These are phyloP conservation scores for Trichogramma dendrolimi DNA, from an alignment of 2,888 invertebrate genomes.

Conservation along the genomic window DNA sequence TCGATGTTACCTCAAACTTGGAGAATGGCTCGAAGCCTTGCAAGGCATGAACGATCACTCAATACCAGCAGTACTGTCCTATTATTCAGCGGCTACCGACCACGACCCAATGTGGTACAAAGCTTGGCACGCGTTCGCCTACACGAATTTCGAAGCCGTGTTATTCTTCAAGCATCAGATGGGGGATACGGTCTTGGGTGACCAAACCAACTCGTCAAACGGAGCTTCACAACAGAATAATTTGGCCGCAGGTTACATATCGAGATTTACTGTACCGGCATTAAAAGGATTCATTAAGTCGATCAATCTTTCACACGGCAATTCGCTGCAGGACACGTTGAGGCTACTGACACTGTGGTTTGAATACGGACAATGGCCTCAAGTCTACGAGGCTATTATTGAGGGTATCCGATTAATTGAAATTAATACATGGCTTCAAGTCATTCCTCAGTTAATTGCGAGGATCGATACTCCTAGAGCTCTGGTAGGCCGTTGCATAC, in stretches of 20 bases:
- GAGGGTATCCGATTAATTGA: slow-evolving; percentile 91
- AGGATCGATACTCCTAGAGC: slow-evolving; percentile 91
- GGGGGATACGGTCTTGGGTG: slow-evolving; percentile 32
- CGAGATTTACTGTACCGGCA: slow-evolving; percentile 85
- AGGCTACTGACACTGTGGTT: slow-evolving; percentile 96
- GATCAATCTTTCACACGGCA: slow-evolving; percentile 85
- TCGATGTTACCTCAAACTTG: slow-evolving; percentile 88
- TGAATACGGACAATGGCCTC: slow-evolving; percentile 91
- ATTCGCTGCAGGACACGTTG: slow-evolving; percentile 92
- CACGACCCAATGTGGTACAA: slow-evolving; percentile 88
- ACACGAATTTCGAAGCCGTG: slow-evolving; percentile 96
- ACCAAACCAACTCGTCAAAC: slow-evolving; percentile 9
- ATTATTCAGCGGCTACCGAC: slow-evolving; percentile 79
- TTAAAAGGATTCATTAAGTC: slow-evolving; percentile 95
- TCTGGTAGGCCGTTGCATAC: slow-evolving; percentile 84
- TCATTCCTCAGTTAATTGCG: slow-evolving; percentile 97
- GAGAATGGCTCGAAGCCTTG: slow-evolving; percentile 89
- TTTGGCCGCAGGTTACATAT: slow-evolving; percentile 57
- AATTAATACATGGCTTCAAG: slow-evolving; percentile 98
- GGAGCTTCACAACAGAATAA: slow-evolving; percentile 9
- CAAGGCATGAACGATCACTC: slow-evolving; percentile 76
- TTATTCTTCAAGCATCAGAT: slow-evolving; percentile 60
- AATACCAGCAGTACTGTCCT: slow-evolving; percentile 70
- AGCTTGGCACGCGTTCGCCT: slow-evolving; percentile 98
- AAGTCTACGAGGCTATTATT: slow-evolving; percentile 88